Base-by-base conservation (phyloP, 2,797 vertebrate species). In the Hydrocynus forskahlii region DNA sequence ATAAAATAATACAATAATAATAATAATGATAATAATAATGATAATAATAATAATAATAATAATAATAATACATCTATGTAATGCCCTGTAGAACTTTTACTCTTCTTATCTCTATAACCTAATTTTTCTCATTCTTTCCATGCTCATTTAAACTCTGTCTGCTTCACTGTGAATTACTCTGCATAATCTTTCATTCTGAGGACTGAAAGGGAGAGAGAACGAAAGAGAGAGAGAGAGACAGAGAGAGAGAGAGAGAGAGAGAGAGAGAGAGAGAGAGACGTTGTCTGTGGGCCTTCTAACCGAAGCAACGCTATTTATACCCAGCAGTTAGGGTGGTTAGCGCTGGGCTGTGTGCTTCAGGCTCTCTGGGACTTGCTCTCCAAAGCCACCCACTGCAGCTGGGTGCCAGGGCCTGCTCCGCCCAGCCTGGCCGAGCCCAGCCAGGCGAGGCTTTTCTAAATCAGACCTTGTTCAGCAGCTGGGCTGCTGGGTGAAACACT, bases 241-340 rank as follows among this genome's bases (percentile, higher is more conserved):
- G 64, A 73, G 54, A 5, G 54, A 74, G 29, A 38, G 35, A 43
- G 29, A 74, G 71, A 59, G 50, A 73, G 67, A 63, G 60, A 73
- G 54, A 78, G 43, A 74, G 25, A 69, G 50, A 64, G 73, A 75
- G 45, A 16, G 43, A 64, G 40, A 13, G 60, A 7, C 69, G 10
- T 35, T 86, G 86, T 84, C 85, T 89, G 86, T 87, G 89, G 81
- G 55, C 79, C 87, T 74, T 88, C 82, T 87, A 90, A 90, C 87
- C 89, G 79, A 85, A 83, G 83, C 82, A 38, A 50, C 84, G 87
- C 91, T 93, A 90, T 92, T 91, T 92, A 89, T 92, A 89, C 83
- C 29, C 57, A 60, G 83, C 79, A 86, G 84, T 87, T 76, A 68
- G 85, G 85, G 86, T 2, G 89, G 88, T 91, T 89, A 88, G 86